Evolutionary conservation across 2,113 vertebrate species (phyloP), one percentile per base, ranked within the genome.

Genomic region (Ancistrus triradiatus): DNA sequence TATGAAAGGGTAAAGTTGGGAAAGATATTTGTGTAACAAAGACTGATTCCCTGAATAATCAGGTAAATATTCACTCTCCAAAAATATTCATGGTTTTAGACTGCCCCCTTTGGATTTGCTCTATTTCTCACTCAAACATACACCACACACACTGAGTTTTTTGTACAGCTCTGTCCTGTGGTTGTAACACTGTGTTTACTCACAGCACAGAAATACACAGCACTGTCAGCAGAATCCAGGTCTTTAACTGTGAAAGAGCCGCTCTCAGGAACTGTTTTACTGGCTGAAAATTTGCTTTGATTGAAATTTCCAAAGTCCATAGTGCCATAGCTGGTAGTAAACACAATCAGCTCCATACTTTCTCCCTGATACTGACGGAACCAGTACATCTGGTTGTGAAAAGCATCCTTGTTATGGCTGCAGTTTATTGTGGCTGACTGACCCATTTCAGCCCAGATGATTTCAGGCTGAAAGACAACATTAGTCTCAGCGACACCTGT

Each of bases 161-260:
- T 70, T 64, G 68, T 65, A 53, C 35, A 65, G 49, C 68, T 47
- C 40, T 60, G 13, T 14, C 43, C 7, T 22, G 21, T 59, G 11
- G 50, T 31, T 70, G 18, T 19, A 10, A 6, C 68, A 70, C 55
- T 42, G 76, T 78, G 70, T 57, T 70, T 7, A 10, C 40, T 59
- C 22, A 73, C 70, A 3, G 65, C 50, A 17, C 76, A 78, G 57
- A 78, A 69, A 21, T 78, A 78, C 27, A 59, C 19, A 1, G 43
- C 68, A 15, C 37, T 69, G 70, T 76, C 76, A 19, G 1, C 25
- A 40, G 65, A 27, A n/a, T 69, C 59, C 69, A 68, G 49, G 11
- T 43, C 59, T 2, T 59, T 48, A n/a, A 78, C 63, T 7, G 52
- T 73, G 4, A 78, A 61, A 7, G 15, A 61, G 42, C 76, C 61